These are phyloP conservation scores for Telmatherina bonti DNA, from an alignment of 2,797 vertebrate species.

Conservation along the genomic window DNA sequence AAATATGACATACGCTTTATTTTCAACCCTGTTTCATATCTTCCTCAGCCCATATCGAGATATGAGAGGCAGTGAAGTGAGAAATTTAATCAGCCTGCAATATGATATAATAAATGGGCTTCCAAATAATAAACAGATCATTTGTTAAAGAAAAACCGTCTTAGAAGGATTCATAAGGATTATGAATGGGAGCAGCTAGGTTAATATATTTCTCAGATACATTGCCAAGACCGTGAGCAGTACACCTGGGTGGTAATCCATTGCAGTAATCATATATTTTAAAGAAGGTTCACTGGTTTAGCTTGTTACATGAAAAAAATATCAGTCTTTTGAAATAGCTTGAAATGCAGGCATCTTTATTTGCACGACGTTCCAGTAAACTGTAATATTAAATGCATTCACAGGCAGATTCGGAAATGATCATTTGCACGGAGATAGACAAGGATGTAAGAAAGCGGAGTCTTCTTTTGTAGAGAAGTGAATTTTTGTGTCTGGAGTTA, in stretches of 20 bases:
- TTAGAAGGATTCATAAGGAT: conserved; percentile 37
- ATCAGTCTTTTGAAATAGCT: conserved; percentile 20
- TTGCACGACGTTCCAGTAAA: conserved; percentile 35
- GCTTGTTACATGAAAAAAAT: conserved; percentile 30
- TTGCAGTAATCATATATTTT: conserved; percentile 14
- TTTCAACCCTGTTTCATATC: conserved; percentile 42
- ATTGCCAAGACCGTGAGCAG: conserved; percentile 15
- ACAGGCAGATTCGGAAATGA: conserved; percentile 29
- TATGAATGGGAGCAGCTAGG: conserved; percentile 18
- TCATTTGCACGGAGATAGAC: conserved; percentile 11
- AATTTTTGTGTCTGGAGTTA: conserved; percentile 33
- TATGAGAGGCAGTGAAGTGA: conserved; percentile 44
- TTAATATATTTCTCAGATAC: conserved; percentile 32
- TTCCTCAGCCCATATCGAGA: conserved; percentile 30
- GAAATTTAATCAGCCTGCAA: conserved; percentile 58
- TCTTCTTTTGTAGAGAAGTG: conserved; percentile 12
- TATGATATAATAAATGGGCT: conserved; percentile 46
- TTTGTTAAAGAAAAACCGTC: conserved; percentile 28
- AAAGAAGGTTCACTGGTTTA: conserved; percentile 27
- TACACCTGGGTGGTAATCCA: conserved; percentile 8
- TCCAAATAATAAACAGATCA: conserved; percentile 56
- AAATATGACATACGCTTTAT: conserved; percentile 45
- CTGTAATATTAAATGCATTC: conserved; percentile 45
- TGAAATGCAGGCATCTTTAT: conserved; percentile 33
- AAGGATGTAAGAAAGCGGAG: conserved; percentile 11